Conservation (phyloP, 2,113 vertebrate genomes). For the Hydrochoerus hydrochaeris region DNA sequence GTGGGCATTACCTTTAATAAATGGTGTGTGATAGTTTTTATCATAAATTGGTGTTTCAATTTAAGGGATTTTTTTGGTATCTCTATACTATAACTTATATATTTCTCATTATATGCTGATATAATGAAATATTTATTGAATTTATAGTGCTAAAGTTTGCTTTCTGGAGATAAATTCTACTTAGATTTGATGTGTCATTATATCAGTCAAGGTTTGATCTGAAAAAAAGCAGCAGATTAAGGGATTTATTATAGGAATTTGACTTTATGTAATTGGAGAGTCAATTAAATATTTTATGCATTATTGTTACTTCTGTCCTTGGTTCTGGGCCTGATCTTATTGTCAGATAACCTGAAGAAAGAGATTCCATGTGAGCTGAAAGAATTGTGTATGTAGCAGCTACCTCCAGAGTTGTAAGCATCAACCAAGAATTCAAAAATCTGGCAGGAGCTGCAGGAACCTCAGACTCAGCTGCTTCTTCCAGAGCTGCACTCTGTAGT, state of each 20-base stretch:
- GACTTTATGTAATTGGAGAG: neutral
- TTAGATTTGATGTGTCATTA: neutral
- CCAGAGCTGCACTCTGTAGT: neutral
- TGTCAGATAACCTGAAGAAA: neutral
- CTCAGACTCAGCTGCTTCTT: neutral
- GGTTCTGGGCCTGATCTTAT: neutral
- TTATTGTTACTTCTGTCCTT: neutral
- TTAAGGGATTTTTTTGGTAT: neutral
- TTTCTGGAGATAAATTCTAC: neutral
- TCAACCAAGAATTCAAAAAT: neutral
- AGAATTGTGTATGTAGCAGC: neutral
- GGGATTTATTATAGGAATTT: neutral
- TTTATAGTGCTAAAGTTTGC: neutral
- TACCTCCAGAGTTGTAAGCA: neutral
- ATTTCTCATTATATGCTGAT: neutral
- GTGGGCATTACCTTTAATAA: neutral
- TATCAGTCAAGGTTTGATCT: neutral
- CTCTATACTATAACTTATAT: neutral
- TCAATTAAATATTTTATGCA: neutral
- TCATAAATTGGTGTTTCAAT: neutral
- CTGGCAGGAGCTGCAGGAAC: neutral
- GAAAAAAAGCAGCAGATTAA: neutral
- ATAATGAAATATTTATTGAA: neutral
- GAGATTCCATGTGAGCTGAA: neutral
- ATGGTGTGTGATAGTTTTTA: neutral